Evolutionary conservation across 2,888 invertebrate genomes (phyloP).

Genomic region (Drosophila colorata): DNA sequence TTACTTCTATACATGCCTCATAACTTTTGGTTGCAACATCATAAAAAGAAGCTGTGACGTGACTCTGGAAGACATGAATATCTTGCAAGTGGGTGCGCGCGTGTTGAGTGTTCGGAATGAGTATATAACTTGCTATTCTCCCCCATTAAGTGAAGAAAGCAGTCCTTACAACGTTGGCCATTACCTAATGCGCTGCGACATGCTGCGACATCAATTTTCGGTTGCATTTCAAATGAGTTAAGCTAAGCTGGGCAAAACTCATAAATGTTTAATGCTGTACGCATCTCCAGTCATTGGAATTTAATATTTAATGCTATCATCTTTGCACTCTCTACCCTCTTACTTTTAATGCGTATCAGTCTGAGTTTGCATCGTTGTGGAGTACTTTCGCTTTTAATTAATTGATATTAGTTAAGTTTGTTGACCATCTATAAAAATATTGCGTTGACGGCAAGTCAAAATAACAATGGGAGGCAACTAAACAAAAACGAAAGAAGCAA

Average conservation of each 20-base stretch:
- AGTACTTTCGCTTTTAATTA: slow-evolving; percentile 75
- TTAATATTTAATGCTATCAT: slow-evolving; percentile 68
- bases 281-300: slow-evolving; percentile 46
- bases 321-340: slow-evolving; percentile 18
- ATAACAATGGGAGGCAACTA: slow-evolving; percentile 37
- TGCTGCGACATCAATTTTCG: slow-evolving; percentile 76
- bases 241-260: slow-evolving; percentile 38
- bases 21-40: slow-evolving; percentile 51
- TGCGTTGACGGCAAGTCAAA: slow-evolving; percentile 17
- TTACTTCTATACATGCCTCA: slow-evolving; percentile 27
- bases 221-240: slow-evolving; percentile 75
- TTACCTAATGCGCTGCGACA: slow-evolving; percentile 73
- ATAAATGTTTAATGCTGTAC: slow-evolving; percentile 58
- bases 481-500: slow-evolving; percentile 21
- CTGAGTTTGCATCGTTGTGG: slow-evolving; percentile 23
- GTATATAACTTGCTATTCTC: slow-evolving; percentile 32
- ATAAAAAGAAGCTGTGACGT: slow-evolving; percentile 62
- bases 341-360: slow-evolving; percentile 1
- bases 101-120: slow-evolving; percentile 54
- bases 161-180: slow-evolving; percentile 53
- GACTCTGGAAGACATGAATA: slow-evolving; percentile 60
- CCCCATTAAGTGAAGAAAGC: slow-evolving; percentile 31
- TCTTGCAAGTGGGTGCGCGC: slow-evolving; percentile 63
- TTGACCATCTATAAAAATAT: slow-evolving; percentile 39
- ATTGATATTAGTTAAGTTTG: slow-evolving; percentile 63